Base-by-base conservation (phyloP, 2,888 invertebrate genomes). In the Patella ulyssiponensis region DNA sequence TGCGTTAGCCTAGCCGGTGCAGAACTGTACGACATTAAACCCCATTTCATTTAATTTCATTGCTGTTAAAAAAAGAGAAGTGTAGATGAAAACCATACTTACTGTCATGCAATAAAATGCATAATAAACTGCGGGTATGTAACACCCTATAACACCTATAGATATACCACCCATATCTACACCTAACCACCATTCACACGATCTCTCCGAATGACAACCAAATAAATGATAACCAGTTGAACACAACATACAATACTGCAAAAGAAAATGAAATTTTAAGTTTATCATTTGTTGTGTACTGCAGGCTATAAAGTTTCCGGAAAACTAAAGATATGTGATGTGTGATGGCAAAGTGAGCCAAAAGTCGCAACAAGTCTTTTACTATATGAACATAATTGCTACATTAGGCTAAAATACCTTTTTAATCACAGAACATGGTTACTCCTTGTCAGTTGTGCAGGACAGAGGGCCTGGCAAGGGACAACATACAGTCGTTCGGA, bases 41-140 rank as follows among this genome's bases (percentile, higher is more conserved):
- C 33, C 33, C 33, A 33, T 33, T 33, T 33, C 33, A 4, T 33
- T 33, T 33, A 4, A 33, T 33, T 4, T 0, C 33, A 33, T 33
- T 33, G 4, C 33, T 5, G 33, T 53, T 20, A 20, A 76, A 74
- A 74, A 75, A 23, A 20, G 1, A 77, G 15, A 72, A n/a, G 3
- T 69, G 17, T 53, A 69, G 20, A 23, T 20, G 56, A 14, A 2
- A 54, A 75, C 9, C 17, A 71, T 72, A 93, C 94, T 94, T 93
- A 97, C 97, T 93, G 94, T 94, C 91, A 97, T 95, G 92, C 98
- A 98, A 95, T 97, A 98, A 92, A 98, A 98, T 15, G 98, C 98
- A 91, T 97, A 98, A 92, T 98, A 98, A 83, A 98, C 96, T 76
- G 98, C 98, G 51, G 97, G 97, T 82, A 97, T 95, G 92, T 98